These are phyloP conservation scores for Lymantria monacha DNA, from an alignment of 2,888 invertebrate genomes.

Conservation along the genomic window DNA sequence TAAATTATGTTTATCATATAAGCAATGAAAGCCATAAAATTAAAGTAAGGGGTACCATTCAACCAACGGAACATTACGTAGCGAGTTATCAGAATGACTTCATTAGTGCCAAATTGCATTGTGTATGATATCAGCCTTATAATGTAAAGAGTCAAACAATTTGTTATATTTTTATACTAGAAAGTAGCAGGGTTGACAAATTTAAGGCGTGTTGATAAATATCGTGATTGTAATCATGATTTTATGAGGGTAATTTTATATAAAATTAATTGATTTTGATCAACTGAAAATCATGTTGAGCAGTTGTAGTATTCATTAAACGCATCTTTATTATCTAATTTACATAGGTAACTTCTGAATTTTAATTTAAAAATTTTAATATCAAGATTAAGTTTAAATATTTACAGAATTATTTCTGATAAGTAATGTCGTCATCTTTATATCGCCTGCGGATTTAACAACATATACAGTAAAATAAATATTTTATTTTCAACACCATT, in stretches of 20 bases:
- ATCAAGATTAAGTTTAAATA: neutral
- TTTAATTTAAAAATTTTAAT: neutral
- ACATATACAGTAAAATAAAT: too few relatives aligned
- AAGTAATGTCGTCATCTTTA: too few relatives aligned
- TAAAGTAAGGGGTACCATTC: constrained; percentile 51
- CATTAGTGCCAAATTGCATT: constrained; percentile 50
- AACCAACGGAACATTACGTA: constrained; percentile 47
- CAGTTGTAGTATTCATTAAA: neutral
- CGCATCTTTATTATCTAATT: neutral
- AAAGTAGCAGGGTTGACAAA: neutral
- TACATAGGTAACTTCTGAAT: neutral
- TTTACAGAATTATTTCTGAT: neutral
- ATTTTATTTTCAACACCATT: too few relatives aligned
- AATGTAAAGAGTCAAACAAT: constrained; percentile 8
- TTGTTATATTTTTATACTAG: neutral
- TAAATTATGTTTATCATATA: constrained; percentile 56
- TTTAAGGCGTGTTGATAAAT: neutral
- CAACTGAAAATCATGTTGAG: neutral
- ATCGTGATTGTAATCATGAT: neutral
- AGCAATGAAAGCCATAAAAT: constrained; percentile 48
- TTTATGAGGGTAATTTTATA: neutral
- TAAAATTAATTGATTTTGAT: neutral
- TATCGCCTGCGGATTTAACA: too few relatives aligned
- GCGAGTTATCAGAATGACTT: constrained; percentile 47
- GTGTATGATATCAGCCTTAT: constrained; percentile 19